Percentiles rank a stretch among this genome's conserved stretches.
Conservation (phyloP, 1,140 invertebrate genomes). For the Macrotrachela quadricornifera region DNA sequence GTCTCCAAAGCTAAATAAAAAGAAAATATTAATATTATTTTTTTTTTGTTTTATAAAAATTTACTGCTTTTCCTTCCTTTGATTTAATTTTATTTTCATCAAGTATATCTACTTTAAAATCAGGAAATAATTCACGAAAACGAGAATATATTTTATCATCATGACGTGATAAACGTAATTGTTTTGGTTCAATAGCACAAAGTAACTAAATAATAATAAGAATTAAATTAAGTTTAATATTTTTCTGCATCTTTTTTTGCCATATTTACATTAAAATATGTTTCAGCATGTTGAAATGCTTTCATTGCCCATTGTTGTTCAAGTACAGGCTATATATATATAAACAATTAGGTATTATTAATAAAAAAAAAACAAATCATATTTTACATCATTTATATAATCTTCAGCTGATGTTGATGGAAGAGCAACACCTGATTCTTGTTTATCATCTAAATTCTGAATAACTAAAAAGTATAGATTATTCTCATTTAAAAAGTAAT, state of each 20-base stretch:
- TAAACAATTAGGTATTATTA: background rate
- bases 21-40: background rate
- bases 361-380: too few relatives aligned
- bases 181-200: conserved; percentile 57
- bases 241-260: too few relatives aligned
- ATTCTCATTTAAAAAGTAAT: too few relatives aligned
- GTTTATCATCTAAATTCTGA: too few relatives aligned
- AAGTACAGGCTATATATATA: conserved; percentile 36
- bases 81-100: conserved; percentile 64
- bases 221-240: background rate
- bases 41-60: conserved; percentile 1
- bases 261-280: conserved; percentile 74
- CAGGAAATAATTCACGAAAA: conserved; percentile 63
- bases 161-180: conserved; percentile 53
- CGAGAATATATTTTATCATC: conserved; percentile 67
- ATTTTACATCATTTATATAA: too few relatives aligned
- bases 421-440: too few relatives aligned
- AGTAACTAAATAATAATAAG: conserved; percentile 44
- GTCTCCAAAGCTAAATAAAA: conserved; percentile 43
- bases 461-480: too few relatives aligned
- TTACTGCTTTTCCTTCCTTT: conserved; percentile 45
- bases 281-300: conserved; percentile 72
- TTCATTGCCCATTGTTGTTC: conserved; percentile 75
- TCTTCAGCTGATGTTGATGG: too few relatives aligned
- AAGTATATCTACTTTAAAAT: conserved; percentile 52